Evolutionary conservation across 2,888 invertebrate genomes (phyloP).

Genomic region (Tipula helvola): DNA sequence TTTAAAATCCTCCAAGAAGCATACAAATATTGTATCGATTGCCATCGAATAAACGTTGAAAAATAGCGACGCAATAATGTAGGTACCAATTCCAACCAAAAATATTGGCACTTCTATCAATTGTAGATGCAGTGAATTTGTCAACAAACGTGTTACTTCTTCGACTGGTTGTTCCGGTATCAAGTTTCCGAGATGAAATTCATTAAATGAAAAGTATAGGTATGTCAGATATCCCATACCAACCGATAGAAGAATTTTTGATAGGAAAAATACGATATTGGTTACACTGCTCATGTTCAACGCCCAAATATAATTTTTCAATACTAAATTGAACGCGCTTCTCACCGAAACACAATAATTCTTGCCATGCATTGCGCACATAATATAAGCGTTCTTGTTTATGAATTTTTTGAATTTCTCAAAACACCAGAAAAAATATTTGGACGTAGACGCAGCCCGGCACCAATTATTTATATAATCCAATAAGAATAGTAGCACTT

Average conservation of each 20-base stretch:
- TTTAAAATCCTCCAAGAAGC: slow-evolving; percentile 94
- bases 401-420: not conserved
- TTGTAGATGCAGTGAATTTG: slow-evolving; percentile 41
- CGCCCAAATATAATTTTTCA: not conserved
- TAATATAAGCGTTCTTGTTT: not conserved
- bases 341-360: not conserved
- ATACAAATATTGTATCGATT: slow-evolving; percentile 90
- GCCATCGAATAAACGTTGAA: slow-evolving; percentile 96
- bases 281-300: slow-evolving; percentile 49
- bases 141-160: too few relatives aligned
- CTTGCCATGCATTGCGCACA: not conserved
- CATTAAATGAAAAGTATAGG: slow-evolving; percentile 46
- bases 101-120: slow-evolving; percentile 74
- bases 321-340: not conserved
- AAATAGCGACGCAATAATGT: slow-evolving; percentile 41
- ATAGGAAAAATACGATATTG: slow-evolving; percentile 82
- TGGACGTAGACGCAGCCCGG: too few relatives aligned
- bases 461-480: too few relatives aligned
- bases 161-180: too few relatives aligned
- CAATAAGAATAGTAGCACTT: not conserved
- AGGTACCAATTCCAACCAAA: slow-evolving; percentile 70
- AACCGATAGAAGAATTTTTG: slow-evolving; percentile 73
- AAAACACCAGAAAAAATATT: not conserved
- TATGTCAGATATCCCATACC: slow-evolving; percentile 68
- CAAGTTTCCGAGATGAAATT: slow-evolving; percentile 29